phyloP scores from a whole-genome alignment of 1,140 invertebrate species.

The Cherax destructor region DNA sequence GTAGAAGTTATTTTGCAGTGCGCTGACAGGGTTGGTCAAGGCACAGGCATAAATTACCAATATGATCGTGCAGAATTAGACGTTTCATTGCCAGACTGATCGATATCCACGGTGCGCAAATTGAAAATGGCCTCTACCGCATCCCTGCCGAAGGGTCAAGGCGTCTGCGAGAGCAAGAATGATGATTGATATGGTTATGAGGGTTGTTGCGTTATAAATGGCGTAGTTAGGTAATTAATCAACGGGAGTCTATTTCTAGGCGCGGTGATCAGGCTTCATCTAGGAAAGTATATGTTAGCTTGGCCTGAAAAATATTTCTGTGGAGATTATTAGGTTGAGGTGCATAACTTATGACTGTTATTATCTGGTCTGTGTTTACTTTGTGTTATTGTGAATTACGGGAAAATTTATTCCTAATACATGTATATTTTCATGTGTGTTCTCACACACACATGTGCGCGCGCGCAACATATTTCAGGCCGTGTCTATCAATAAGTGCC shows the following conservation, averaged over 20 bases:
- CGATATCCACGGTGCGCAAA: constrained; percentile 11
- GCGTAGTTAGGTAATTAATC: constrained; percentile 30
- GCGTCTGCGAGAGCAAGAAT: neutral
- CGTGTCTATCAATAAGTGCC: no score
- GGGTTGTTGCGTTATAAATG: constrained; percentile 4
- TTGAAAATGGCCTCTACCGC: constrained; percentile 12
- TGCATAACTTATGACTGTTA: neutral
- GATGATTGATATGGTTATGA: constrained; percentile 32
- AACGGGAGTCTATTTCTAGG: constrained; percentile 18
- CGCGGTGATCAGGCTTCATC: neutral
- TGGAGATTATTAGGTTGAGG: neutral
- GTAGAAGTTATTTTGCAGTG: constrained; percentile 5
- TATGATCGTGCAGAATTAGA: constrained; percentile 65
- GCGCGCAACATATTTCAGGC: neutral
- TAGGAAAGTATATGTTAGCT: constrained; percentile 8
- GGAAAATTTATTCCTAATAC: no score
- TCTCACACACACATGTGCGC: neutral
- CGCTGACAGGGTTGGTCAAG: constrained; percentile 38
- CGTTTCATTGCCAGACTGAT: constrained; percentile 56
- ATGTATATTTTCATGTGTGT: neutral
- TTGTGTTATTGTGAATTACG: no score
- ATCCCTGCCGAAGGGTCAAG: neutral
- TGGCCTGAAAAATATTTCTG: neutral
- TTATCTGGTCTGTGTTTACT: neutral
- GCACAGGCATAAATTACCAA: constrained; percentile 57